phyloP scores from a whole-genome alignment of 1,140 invertebrate species.

The Pseudomyrmex dendroicus region DNA sequence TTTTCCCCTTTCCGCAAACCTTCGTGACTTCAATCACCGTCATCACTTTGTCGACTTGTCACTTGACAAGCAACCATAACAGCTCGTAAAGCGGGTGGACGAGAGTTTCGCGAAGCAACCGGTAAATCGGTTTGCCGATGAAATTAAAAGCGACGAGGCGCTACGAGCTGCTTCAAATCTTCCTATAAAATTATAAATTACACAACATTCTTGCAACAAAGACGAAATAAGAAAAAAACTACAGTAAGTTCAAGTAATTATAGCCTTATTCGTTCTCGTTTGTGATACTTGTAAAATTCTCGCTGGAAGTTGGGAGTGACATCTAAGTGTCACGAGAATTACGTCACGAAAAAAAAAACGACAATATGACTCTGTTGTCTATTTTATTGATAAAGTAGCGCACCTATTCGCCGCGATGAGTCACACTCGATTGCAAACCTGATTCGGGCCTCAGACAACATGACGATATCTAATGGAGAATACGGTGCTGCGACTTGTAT shows the following conservation, averaged over 20 bases:
- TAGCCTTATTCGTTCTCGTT: too few relatives aligned
- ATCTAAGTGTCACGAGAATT: slow-evolving; percentile 25
- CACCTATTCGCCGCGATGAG: slow-evolving; percentile 60
- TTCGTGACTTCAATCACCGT: slow-evolving; percentile 25
- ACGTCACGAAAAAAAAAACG: not conserved
- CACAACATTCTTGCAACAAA: not conserved
- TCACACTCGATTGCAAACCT: slow-evolving; percentile 58
- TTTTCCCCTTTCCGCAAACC: not conserved
- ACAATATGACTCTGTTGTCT: slow-evolving; percentile 55
- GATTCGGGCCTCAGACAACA: slow-evolving; percentile 72
- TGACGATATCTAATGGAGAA: slow-evolving; percentile 70
- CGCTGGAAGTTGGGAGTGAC: too few relatives aligned
- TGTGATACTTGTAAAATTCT: too few relatives aligned
- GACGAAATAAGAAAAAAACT: not conserved
- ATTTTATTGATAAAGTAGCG: slow-evolving; percentile 61
- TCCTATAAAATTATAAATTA: not conserved
- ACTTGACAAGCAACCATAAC: slow-evolving; percentile 16
- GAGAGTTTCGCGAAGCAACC: not conserved
- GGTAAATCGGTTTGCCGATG: not conserved
- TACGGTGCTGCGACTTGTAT: slow-evolving; percentile 66
- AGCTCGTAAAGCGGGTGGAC: not conserved
- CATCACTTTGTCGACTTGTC: slow-evolving; percentile 3
- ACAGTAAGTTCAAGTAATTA: too few relatives aligned
- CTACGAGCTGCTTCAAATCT: not conserved
- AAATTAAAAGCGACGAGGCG: not conserved